Evolutionary conservation across 2,888 invertebrate genomes (phyloP), one percentile per base, ranked within the genome.

Genomic region (Drosophila ustulata): DNA sequence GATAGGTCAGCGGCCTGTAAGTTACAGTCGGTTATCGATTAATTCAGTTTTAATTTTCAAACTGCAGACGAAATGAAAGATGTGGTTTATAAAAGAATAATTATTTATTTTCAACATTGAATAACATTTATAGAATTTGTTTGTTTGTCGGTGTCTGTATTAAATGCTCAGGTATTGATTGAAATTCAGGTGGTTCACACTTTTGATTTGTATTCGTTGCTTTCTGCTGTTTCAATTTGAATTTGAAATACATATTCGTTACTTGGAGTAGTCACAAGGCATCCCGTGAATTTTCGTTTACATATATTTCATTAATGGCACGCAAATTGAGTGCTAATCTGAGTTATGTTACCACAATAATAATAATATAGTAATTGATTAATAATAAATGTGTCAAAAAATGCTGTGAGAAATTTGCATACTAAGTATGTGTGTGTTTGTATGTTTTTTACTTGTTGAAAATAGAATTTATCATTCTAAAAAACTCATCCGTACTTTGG

Each of bases 91-190:
- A 72, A 72, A 80, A 89, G 84, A 88, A 90, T 88, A 85, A 78
- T 80, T 90, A 81, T 83, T 89, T 84, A 89, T 90, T 81, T 78
- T 84, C 88, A 90, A 90, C 90, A 83, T 81, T 84, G 75, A 70
- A 80, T 78, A 87, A 84, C 88, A 87, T 87, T 80, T 39, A 61
- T 76, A 66, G 56, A 53, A 59, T 58, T 53, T 66, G 9, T 30
- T 26, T 26, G 18, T 32, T 49, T 47, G 53, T 61, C 50, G 69
- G 13, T 70, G 70, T 81, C 55, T 65, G 34, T 73, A 89, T 78
- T 78, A 89, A 84, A 84, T 84, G 88, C 83, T 84, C 51, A 65
- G 82, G 50, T 85, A 66, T 78, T 79, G 34, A 69, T 66, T 79
- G 58, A 74, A 67, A 64, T 80, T 88, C 69, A 84, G 82, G 89